A percentile compares a stretch with the other conserved stretches of the same genome.
Evolutionary conservation across 2,888 invertebrate species (phyloP).

Genomic region (Cantharis rustica): DNA sequence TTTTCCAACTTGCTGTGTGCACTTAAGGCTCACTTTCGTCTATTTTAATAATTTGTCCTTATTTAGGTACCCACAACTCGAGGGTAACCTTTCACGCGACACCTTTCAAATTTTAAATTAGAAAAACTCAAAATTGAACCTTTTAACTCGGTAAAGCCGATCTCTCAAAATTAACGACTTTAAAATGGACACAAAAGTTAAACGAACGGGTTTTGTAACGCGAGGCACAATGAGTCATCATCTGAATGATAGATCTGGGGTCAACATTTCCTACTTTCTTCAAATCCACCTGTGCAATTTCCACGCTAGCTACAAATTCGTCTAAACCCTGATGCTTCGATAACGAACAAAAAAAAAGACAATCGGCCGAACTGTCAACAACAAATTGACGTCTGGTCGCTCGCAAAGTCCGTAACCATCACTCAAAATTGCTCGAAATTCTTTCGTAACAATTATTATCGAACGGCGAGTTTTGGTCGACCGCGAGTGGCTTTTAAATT

Average conservation of each 20-base stretch:
- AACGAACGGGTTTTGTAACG: slow-evolving; percentile 39
- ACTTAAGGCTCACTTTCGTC: slow-evolving; percentile 48
- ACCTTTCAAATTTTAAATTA: neutral
- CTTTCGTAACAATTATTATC: neutral
- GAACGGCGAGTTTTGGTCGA: neutral
- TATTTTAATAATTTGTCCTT: slow-evolving; percentile 49
- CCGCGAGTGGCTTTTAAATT: neutral
- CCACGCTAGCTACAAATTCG: neutral
- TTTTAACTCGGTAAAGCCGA: neutral
- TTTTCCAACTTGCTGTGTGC: slow-evolving; percentile 18
- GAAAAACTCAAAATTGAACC: neutral
- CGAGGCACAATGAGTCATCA: slow-evolving; percentile 45
- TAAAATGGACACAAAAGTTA: slow-evolving; percentile 13
- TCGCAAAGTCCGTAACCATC: neutral
- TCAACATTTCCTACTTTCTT: slow-evolving; percentile 47
- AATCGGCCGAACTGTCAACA: neutral
- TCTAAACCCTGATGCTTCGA: neutral
- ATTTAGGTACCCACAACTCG: slow-evolving; percentile 49
- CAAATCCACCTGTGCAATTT: slow-evolving; percentile 33
- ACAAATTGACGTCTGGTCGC: neutral
- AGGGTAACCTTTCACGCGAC: slow-evolving; percentile 36
- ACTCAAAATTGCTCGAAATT: neutral
- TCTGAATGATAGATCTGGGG: slow-evolving; percentile 44
- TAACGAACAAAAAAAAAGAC: neutral
- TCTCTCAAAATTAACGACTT: neutral